Evolutionary conservation across 1,140 invertebrate genomes (phyloP), one percentile per base, ranked within the genome.

Genomic region (Vanessa atalanta): DNA sequence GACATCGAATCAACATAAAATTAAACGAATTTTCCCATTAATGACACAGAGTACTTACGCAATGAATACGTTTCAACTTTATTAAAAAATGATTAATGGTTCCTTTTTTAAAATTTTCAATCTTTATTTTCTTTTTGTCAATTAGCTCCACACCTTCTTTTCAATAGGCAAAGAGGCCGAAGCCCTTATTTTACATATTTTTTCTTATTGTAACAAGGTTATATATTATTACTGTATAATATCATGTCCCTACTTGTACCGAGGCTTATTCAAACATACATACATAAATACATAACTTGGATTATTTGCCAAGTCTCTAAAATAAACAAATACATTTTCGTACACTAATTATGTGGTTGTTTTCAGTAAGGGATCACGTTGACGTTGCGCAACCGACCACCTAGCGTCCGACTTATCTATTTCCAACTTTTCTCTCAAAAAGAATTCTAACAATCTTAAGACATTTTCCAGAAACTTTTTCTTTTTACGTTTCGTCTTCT

Each of bases 371-470:
- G 16, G 16, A 13, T 7, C 12, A 61, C 43, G 67, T 57, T 57
- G 12, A 47, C 66, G 64, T 71, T 65, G 47, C 72, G 57, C 48
- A 73, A 73, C 47, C 57, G 65, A 66, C 15, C 23, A 12, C 57
- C 51, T 43, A 48, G n/a, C 37, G 53, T 16, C 43, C 57, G 65
- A 67, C 55, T 68, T 66, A 31, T 55, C 26, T 47, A 50, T 65
- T 48, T 31, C 43, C 13, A 75, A 75, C 67, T 75, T 74, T 65
- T 70, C 73, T 70, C 65, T 75, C 68, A 66, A 70, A 68, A 75
- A 67, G 61, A 75, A 13, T 65, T 75, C 67, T 70, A 70, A 75
- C 73, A 75, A 70, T 75, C 63, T 65, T 47, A 67, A 75, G 73
- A 75, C 63, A 70, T 75, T 70, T 60, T 51, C 51, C 23, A 60